phyloP scores from a whole-genome alignment of 2,888 invertebrate species.

The Melanargia galathea region DNA sequence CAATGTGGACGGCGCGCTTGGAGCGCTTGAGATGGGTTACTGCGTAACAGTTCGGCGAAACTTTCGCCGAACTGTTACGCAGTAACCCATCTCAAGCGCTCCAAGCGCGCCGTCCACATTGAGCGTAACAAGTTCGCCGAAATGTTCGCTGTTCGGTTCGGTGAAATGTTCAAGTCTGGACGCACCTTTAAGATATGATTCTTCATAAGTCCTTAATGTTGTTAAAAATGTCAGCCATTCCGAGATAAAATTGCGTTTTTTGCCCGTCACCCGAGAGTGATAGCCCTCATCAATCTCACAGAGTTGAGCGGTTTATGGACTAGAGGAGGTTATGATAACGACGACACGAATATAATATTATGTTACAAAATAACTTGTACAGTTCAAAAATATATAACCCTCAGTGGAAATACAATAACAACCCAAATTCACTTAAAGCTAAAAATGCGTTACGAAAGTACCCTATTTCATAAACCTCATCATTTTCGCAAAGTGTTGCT shows the following conservation, averaged over 20 bases:
- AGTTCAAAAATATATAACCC: neutral
- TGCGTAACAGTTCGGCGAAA: too few relatives aligned
- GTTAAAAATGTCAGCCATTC: conserved; percentile 20
- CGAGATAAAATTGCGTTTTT: conserved; percentile 39
- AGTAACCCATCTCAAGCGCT: too few relatives aligned
- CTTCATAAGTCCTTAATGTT: neutral
- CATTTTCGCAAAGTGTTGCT: neutral
- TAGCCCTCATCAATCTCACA: conserved; percentile 38
- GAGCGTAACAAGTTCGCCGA: too few relatives aligned
- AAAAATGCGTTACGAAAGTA: neutral
- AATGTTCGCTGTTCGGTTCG: too few relatives aligned
- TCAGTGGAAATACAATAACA: neutral
- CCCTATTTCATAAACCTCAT: neutral
- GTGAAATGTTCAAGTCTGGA: too few relatives aligned
- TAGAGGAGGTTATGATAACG: conserved; percentile 13
- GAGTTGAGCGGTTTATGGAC: conserved; percentile 18
- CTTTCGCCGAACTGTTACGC: too few relatives aligned
- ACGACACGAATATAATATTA: conserved; percentile 13
- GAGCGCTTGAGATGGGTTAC: too few relatives aligned
- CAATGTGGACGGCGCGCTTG: too few relatives aligned
- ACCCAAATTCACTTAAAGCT: neutral
- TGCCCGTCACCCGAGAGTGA: conserved; percentile 42
- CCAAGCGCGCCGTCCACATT: too few relatives aligned
- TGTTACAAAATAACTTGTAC: neutral
- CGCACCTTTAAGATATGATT: too few relatives aligned